Evolutionary conservation across 2,113 vertebrate genomes (phyloP).

Genomic region (Hemichromis elongatus): DNA sequence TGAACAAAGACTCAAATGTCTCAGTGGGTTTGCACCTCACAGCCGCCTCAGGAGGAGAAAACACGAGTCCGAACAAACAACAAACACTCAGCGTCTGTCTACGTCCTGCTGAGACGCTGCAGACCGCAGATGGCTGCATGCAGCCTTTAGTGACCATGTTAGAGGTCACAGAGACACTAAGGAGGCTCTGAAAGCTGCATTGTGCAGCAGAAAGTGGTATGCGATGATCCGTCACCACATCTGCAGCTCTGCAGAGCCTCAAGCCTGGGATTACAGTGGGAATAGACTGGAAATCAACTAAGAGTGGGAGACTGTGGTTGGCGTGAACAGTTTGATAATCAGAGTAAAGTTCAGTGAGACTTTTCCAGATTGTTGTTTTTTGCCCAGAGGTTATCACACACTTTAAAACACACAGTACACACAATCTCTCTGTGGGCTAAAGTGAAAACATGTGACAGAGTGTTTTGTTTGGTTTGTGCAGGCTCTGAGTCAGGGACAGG

Average conservation of each 20-base stretch:
- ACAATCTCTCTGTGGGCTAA: conserved; percentile 12
- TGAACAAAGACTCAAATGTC: conserved; percentile 59
- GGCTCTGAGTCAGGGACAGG: neutral
- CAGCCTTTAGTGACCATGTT: neutral
- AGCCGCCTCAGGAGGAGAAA: neutral
- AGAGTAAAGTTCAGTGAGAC: conserved; percentile 22
- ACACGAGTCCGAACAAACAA: conserved; percentile 3
- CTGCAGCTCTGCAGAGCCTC: neutral
- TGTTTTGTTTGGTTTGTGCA: neutral
- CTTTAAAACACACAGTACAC: neutral
- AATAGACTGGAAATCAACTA: neutral
- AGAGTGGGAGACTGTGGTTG: neutral
- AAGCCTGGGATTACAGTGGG: neutral
- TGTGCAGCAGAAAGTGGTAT: neutral
- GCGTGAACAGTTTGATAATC: neutral
- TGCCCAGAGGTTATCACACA: neutral
- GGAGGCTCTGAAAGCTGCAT: neutral
- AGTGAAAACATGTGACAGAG: neutral
- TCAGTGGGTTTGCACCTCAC: conserved; percentile 1
- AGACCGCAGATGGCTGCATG: neutral
- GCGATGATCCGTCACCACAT: neutral
- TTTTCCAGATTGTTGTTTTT: neutral
- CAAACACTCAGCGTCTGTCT: neutral
- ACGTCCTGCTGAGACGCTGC: neutral
- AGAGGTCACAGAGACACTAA: neutral